Base-by-base conservation (phyloP, 92 coral and sea anemone species). In the Phenganax subtilis region DNA sequence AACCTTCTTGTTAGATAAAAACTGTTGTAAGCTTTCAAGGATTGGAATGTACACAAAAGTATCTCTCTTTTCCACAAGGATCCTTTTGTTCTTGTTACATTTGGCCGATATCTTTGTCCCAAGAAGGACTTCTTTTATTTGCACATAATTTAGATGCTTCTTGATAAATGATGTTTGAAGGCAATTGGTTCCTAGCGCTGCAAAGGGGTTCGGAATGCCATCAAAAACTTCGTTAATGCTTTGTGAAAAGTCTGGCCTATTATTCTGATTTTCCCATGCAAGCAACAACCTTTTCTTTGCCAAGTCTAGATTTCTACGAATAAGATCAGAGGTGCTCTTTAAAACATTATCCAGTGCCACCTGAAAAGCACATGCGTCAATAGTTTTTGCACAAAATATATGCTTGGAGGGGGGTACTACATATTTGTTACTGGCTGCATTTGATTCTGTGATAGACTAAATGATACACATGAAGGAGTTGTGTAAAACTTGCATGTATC, bases 1-100 rank as follows among this genome's bases (percentile, higher is more conserved):
- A 15, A 80, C 64, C 84, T 17, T 80, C 64, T 80, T 80, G 84
- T 80, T 80, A 30, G 84, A 80, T 74, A 80, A 17, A 67, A 80
- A 74, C 63, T 80, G 84, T 57, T 57, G 51, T 17, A 80, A n/a
- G 55, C 84, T 80, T 44, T 80, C 75, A 20, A 62, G 62, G 17
- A 60, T 27, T 62, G 75, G 84, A 15, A 80, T 44, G 75, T 80
- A 80, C 62, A 55, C 84, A 80, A 7, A 64, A 16, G 25, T 64
- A 7, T 64, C 71, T 7, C n/a, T 20, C n/a, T 15, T 64, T 64
- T 64, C 71, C n/a, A 64, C 20, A 17, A 65, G 71, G 10, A 10
- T 10, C 20, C 7, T 2, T 17, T 65, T 65, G 71, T 65, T 65
- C 20, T 65, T 65, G 7, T 27, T 11, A 20, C 14, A 14, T 28